These are phyloP conservation scores for Lepilemur ruficaudatus DNA, from an alignment of 2,797 vertebrate genomes.

Conservation along the genomic window DNA sequence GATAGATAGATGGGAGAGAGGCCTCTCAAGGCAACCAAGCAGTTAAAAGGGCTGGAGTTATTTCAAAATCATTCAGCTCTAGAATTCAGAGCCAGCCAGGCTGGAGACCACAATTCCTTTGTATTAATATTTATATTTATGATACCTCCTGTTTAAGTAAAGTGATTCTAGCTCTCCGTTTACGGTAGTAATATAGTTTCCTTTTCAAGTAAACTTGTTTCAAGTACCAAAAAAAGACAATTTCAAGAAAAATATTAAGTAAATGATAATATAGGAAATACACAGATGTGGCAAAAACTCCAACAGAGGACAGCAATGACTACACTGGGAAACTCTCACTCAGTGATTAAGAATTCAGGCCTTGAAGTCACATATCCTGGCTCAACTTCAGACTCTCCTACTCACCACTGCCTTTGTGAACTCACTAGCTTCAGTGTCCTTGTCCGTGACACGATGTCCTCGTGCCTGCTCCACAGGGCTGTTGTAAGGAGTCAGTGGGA, in stretches of 20 bases:
- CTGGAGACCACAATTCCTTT: background rate
- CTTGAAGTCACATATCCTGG: background rate
- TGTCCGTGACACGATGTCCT: background rate
- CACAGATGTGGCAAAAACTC: background rate
- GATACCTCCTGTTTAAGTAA: background rate
- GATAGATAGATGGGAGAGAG: background rate
- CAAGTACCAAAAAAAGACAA: background rate
- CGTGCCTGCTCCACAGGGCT: too few relatives aligned
- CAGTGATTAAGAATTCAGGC: background rate
- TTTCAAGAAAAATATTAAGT: background rate
- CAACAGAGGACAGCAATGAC: fast-evolving
- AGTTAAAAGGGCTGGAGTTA: background rate
- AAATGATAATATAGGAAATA: background rate
- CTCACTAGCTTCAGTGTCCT: background rate
- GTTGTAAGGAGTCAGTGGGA: background rate
- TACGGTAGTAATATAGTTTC: background rate
- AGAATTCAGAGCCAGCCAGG: background rate
- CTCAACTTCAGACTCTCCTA: background rate
- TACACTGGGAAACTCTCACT: fast-evolving
- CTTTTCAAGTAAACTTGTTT: background rate
- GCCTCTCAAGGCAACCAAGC: background rate
- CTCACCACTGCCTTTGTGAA: background rate
- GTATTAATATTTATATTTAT: background rate
- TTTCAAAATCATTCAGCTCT: background rate
- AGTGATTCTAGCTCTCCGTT: background rate